These are phyloP conservation scores for Lutra lutra DNA, from an alignment of 2,797 vertebrate species.

Conservation along the genomic window DNA sequence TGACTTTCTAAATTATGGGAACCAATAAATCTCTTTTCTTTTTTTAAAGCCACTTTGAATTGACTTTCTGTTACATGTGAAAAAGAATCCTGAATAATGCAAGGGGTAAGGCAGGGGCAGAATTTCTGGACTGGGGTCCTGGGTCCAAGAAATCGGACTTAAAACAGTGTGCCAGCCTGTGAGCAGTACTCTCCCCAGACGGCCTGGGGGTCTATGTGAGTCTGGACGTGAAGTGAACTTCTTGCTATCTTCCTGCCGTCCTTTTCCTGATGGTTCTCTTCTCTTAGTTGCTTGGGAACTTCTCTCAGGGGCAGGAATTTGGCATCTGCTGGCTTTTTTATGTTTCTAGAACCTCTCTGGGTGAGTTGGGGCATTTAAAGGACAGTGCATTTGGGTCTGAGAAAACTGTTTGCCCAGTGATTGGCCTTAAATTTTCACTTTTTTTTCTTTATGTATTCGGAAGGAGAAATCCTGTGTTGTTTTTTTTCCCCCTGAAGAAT, in stretches of 20 bases:
- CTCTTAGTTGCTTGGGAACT: not conserved
- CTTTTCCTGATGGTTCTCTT: not conserved
- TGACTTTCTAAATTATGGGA: not conserved
- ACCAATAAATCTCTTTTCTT: not conserved
- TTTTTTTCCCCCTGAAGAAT: not conserved
- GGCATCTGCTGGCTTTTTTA: not conserved
- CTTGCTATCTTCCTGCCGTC: not conserved
- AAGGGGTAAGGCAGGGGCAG: not conserved
- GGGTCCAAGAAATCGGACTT: not conserved
- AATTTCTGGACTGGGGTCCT: not conserved
- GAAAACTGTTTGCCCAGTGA: not conserved
- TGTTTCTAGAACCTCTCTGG: not conserved
- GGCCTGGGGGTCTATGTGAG: not conserved
- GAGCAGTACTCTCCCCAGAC: not conserved
- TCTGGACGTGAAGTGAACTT: not conserved
- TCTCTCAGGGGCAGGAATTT: not conserved
- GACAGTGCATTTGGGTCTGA: not conserved
- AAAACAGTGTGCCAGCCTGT: not conserved
- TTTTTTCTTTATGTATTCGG: not conserved
- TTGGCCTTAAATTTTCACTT: not conserved
- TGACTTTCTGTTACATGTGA: conserved; percentile 21
- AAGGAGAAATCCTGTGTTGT: not conserved
- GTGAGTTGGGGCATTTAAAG: not conserved
- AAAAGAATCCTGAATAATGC: not conserved
- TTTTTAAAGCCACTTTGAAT: conserved; percentile 1